Percentiles rank a stretch among this genome's conserved stretches.
These are phyloP conservation scores for Conus ventricosus DNA, from an alignment of 1,140 invertebrate species.

Conservation along the genomic window DNA sequence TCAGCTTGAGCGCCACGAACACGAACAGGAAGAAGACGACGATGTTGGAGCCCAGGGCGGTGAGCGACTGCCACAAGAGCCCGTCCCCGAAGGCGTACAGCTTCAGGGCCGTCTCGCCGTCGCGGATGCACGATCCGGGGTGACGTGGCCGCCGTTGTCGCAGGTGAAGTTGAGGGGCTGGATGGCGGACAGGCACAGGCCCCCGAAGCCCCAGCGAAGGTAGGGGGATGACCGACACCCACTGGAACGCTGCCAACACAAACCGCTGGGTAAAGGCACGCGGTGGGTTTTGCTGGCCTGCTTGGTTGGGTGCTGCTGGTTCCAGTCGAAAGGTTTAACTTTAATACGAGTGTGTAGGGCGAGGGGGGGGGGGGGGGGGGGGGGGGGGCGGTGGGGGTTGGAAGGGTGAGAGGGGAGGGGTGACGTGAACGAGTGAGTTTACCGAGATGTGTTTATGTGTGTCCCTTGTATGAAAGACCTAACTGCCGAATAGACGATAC, in stretches of 20 bases:
- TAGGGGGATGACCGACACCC: constrained; percentile 66
- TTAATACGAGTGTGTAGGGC: too few relatives aligned
- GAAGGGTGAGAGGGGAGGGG: too few relatives aligned
- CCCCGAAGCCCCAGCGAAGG: constrained; percentile 66
- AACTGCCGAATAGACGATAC: too few relatives aligned
- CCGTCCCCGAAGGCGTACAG: constrained; percentile 59
- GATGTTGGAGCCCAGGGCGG: constrained; percentile 53
- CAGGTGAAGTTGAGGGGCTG: constrained; percentile 57
- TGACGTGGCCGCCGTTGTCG: constrained; percentile 8
- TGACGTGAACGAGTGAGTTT: too few relatives aligned
- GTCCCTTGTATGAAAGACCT: too few relatives aligned
- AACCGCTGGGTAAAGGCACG: background rate
- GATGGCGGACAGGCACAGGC: constrained; percentile 57
- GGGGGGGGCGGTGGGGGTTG: too few relatives aligned
- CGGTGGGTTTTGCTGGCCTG: background rate
- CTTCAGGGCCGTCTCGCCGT: constrained; percentile 55
- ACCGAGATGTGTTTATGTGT: too few relatives aligned
- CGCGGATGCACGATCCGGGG: constrained; percentile 50
- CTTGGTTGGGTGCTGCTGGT: background rate
- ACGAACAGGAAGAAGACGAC: constrained; percentile 58
- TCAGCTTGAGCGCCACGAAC: constrained; percentile 58
- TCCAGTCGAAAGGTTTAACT: background rate
- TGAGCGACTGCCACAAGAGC: constrained; percentile 51
- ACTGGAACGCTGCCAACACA: constrained; percentile 56
- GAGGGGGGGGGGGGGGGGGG: too few relatives aligned